Base-by-base conservation (phyloP, 2,797 vertebrate genomes). In the Danio choprae region DNA sequence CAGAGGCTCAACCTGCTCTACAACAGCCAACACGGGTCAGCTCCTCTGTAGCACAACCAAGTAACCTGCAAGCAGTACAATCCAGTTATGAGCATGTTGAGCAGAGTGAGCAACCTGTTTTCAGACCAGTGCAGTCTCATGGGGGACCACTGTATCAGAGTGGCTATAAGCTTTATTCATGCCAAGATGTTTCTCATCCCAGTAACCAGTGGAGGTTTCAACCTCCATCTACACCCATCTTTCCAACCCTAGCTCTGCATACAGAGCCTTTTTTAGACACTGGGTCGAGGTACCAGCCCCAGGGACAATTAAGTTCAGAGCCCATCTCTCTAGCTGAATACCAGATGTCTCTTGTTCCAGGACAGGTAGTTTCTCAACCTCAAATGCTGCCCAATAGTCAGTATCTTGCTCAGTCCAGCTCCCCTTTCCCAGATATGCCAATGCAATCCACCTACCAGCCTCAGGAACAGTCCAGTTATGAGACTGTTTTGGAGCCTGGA, bases 251-350 rank as follows among this genome's bases (percentile, higher is more conserved):
- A 51, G 10, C 48, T 51, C 1, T 12, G 48, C 9, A 13, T 13
- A 8, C 8, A 68, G 3, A 29, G 29, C 29, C 29, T 29, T 29
- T 29, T 29, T 29, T 29, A 29, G 29, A 29, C 29, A 29, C n/a
- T n/a, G n/a, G n/a, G n/a, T 70, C 50, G 5, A n/a, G 22, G 0
- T 53, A 38, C 29, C 67, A 13, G 16, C 36, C 38, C 16, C 67
- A 13, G 15, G 29, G 1, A 53, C 48, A 13, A 16, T 53, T 15
- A 6, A 18, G 36, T 51, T 70, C 48, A 36, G 29, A 69, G 16
- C 40, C 6, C 0, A 0, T 18, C 0, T 51, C 16, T 40, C 9
- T 2, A 22, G 7, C 22, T 38, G 16, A 22, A 38, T 18, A 40
- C 48, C 9, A 18, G 10, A 5, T 13, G 3, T 7, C 46, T 69